Evolutionary conservation across 2,797 vertebrate species (phyloP), one percentile per base, ranked within the genome.

Genomic region (Girardinus metallicus): DNA sequence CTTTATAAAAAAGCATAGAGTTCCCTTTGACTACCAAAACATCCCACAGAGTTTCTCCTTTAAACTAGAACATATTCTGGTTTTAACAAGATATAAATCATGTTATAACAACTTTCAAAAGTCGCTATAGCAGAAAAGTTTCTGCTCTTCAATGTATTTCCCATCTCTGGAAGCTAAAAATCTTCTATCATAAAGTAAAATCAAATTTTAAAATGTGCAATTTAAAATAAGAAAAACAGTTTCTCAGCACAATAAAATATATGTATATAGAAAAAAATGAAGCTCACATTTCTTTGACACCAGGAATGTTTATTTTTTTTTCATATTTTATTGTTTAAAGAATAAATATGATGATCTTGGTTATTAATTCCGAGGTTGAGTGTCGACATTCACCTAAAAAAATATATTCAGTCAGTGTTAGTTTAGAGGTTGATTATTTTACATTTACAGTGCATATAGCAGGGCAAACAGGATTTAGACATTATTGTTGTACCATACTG

Each of bases 341-440:
- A 86, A 80, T 89, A 80, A 83, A 87, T 85, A 83, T 0, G 55
- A 31, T 15, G 66, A 16, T 15, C 10, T 23, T 43, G 10, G 43
- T 44, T n/a, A 13, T 43, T n/a, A 71, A n/a, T n/a, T 41, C 66
- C 23, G 26, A n/a, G 68, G 21, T 80, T 29, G 3, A 4, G 8
- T 6, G 68, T 76, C 51, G 0, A 21, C 26, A 0, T 89, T 92
- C 76, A 93, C 80, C 92, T 94, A 79, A 23, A 74, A 51, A n/a
- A 74, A 2, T 36, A 1, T 21, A 44, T 71, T 71, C 6, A 76
- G 21, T 57, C 15, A 49, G 47, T 26, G 10, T 16, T 16, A 31
- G n/a, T 31, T 31, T 21, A 7, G 7, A 36, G 60, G 60, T 64
- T 34, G 62, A 12, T 41, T 26, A 39, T 23, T 68, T 41, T 41